Evolutionary conservation across 2,888 invertebrate species (phyloP).

Genomic region (Graphium colonna): DNA sequence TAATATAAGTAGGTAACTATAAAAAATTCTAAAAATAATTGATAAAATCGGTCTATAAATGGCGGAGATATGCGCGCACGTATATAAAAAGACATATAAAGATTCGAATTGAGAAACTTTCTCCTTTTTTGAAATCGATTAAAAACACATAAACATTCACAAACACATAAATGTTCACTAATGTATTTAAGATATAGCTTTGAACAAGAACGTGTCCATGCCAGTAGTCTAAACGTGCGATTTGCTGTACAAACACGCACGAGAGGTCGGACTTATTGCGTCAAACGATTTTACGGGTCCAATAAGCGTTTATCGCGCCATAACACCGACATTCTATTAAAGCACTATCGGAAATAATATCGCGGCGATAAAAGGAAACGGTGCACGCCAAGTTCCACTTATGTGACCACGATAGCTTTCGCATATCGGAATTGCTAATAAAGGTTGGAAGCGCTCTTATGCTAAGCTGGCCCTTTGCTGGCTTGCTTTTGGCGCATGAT

Average conservation of each 20-base stretch:
- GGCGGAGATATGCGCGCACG: too few relatives aligned
- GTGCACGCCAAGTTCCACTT: slow-evolving; percentile 58
- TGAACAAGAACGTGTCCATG: slow-evolving; percentile 42
- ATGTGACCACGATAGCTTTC: slow-evolving; percentile 69
- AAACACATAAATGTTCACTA: neutral
- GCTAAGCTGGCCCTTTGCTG: too few relatives aligned
- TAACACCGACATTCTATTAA: slow-evolving; percentile 66
- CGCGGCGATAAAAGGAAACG: slow-evolving; percentile 68
- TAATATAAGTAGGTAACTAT: too few relatives aligned
- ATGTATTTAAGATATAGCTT: neutral
- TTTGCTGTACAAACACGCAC: slow-evolving; percentile 65
- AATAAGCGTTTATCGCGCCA: slow-evolving; percentile 59
- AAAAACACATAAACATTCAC: neutral
- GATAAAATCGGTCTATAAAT: too few relatives aligned
- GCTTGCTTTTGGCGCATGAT: too few relatives aligned
- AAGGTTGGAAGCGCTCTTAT: slow-evolving; percentile 26
- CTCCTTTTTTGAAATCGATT: too few relatives aligned
- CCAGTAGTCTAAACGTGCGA: slow-evolving; percentile 51
- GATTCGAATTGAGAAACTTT: too few relatives aligned
- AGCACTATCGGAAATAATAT: slow-evolving; percentile 53
- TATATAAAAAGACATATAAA: too few relatives aligned
- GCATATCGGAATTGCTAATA: slow-evolving; percentile 76
- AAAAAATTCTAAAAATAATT: too few relatives aligned
- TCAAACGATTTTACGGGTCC: slow-evolving; percentile 61
- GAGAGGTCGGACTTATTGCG: slow-evolving; percentile 61